A percentile compares a stretch with the other conserved stretches of the same genome.
phyloP scores from a whole-genome alignment of 2,113 vertebrate species.

The Cryptotis parvus region DNA sequence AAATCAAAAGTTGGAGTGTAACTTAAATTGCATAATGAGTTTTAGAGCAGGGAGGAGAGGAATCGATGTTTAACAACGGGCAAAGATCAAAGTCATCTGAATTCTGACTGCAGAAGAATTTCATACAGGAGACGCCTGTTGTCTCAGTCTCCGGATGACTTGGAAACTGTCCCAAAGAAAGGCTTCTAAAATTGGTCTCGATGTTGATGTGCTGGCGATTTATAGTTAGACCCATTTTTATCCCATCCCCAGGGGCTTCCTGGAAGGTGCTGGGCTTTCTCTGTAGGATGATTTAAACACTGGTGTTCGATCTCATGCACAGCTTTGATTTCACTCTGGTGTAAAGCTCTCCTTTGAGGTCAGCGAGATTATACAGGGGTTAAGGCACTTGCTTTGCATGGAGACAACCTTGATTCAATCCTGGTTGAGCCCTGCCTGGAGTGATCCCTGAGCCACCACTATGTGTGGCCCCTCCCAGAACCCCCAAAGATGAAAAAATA shows the following conservation, averaged over 20 bases:
- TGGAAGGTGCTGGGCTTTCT: not conserved
- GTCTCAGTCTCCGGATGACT: slow-evolving; percentile 32
- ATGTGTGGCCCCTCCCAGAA: no score
- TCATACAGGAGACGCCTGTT: not conserved
- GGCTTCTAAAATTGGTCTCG: slow-evolving; percentile 35
- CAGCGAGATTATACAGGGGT: no score
- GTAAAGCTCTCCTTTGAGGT: not conserved
- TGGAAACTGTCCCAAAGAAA: slow-evolving; percentile 21
- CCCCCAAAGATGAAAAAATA: not conserved
- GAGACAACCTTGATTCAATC: no score
- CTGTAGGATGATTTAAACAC: slow-evolving; percentile 38
- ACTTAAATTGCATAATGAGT: slow-evolving; percentile 50
- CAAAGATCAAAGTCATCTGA: slow-evolving; percentile 39
- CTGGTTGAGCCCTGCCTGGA: no score
- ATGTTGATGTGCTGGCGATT: slow-evolving; percentile 34
- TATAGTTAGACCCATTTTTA: slow-evolving; percentile 16
- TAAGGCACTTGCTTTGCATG: no score
- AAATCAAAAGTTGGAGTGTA: slow-evolving; percentile 36
- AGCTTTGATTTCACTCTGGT: slow-evolving; percentile 18
- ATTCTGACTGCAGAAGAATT: slow-evolving; percentile 43
- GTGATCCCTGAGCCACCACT: no score
- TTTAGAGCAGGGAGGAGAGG: slow-evolving; percentile 45
- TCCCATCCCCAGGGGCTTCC: not conserved
- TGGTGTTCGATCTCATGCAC: slow-evolving; percentile 43
- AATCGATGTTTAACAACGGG: not conserved